Conservation (phyloP, 2,797 vertebrate genomes). For the Sebastes cheni region DNA sequence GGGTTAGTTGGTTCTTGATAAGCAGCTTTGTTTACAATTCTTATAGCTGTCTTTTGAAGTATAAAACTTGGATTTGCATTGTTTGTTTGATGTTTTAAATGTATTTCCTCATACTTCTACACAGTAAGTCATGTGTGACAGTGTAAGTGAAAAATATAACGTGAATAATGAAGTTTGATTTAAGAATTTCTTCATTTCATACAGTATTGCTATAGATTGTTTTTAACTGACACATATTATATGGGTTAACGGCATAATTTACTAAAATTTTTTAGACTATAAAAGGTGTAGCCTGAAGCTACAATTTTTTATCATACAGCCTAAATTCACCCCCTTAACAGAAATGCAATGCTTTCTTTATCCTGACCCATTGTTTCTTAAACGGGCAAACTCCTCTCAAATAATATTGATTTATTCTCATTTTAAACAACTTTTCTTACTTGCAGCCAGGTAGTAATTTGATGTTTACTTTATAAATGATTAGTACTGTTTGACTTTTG, state of each 20-base stretch:
- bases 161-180: not conserved
- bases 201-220: too few relatives aligned
- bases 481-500: not conserved
- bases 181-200: too few relatives aligned
- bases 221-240: too few relatives aligned
- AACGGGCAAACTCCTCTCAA: not conserved
- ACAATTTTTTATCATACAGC: too few relatives aligned
- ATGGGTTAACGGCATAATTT: too few relatives aligned
- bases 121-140: too few relatives aligned
- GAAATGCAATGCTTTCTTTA: too few relatives aligned
- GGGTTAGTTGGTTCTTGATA: not conserved
- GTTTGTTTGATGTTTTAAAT: not conserved
- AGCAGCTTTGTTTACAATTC: not conserved
- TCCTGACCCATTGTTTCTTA: too few relatives aligned
- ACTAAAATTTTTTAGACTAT: too few relatives aligned
- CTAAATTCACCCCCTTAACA: too few relatives aligned
- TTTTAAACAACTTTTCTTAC: not conserved
- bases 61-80: not conserved
- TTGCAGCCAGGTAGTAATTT: not conserved
- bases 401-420: not conserved
- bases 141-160: too few relatives aligned
- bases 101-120: not conserved
- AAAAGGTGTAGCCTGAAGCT: too few relatives aligned
- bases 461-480: not conserved
- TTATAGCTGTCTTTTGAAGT: not conserved